Conservation (phyloP, 2,797 vertebrate species). For the Pteropus rufus region DNA sequence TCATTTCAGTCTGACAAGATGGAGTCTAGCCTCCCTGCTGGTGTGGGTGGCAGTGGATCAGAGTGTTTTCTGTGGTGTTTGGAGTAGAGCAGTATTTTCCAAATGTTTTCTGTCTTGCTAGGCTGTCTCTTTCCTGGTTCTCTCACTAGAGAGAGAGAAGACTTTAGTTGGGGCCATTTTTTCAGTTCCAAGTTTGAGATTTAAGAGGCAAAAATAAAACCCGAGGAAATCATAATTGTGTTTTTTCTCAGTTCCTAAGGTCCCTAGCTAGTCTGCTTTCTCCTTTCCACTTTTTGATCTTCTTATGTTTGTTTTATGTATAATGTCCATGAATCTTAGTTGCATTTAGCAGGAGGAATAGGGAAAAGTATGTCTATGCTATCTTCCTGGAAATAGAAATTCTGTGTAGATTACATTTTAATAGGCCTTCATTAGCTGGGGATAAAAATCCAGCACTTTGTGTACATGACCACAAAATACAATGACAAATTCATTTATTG, state of each 20-base stretch:
- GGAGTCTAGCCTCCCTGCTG: neutral
- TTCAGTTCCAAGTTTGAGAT: neutral
- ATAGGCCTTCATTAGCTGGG: conserved; percentile 1
- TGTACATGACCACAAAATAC: neutral
- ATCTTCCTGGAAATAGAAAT: neutral
- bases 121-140: neutral
- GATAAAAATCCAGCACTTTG: neutral
- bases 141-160: neutral
- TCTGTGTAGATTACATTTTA: neutral
- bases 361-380: neutral
- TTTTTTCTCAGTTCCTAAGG: neutral
- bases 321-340: neutral
- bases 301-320: neutral
- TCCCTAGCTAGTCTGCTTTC: neutral
- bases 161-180: neutral
- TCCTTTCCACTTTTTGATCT: neutral
- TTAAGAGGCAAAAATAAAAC: neutral
- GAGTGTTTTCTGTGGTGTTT: neutral
- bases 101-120: neutral
- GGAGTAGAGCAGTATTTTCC: neutral
- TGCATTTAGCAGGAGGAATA: neutral
- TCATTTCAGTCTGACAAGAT: neutral
- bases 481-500: conserved; percentile 53
- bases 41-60: too few species aligned
- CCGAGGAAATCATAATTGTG: neutral